Conservation (phyloP, 2,888 invertebrate species). For the Polydrusus tereticollis region DNA sequence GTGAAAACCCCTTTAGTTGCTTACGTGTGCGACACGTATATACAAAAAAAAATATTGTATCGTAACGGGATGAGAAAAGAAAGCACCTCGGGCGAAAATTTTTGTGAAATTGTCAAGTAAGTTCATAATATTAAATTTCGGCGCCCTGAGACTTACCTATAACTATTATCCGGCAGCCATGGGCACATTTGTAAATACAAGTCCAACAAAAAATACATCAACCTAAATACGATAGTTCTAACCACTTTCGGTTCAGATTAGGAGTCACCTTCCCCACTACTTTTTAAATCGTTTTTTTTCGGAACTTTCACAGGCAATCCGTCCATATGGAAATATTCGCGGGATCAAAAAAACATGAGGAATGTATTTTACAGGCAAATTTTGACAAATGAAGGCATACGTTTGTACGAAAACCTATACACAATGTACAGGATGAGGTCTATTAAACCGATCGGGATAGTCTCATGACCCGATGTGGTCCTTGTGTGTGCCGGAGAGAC, state of each 20-base stretch:
- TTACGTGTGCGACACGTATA: too few relatives aligned
- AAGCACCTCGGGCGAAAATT: too few relatives aligned
- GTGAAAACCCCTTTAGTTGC: too few relatives aligned
- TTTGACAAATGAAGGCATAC: constrained; percentile 6
- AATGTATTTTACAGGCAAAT: not conserved
- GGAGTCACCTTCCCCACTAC: not conserved
- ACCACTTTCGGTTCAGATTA: not conserved
- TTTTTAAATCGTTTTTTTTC: not conserved
- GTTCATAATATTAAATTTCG: too few relatives aligned
- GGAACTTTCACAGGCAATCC: not conserved
- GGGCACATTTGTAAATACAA: constrained; percentile 49
- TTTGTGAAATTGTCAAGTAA: too few relatives aligned
- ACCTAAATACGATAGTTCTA: constrained; percentile 18
- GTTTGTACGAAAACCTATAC: constrained; percentile 8
- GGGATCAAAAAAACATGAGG: too few relatives aligned
- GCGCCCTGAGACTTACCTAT: constrained; percentile 28
- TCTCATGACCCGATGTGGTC: constrained; percentile 47
- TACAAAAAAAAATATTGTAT: too few relatives aligned
- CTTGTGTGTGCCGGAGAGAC: constrained; percentile 36
- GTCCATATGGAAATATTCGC: not conserved
- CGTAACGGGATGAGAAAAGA: too few relatives aligned
- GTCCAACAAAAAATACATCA: constrained; percentile 47
- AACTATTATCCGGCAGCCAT: constrained; percentile 49
- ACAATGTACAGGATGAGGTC: constrained; percentile 47
- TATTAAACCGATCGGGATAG: constrained; percentile 40